Base-by-base conservation (phyloP, 2,888 invertebrate species). In the Leptinotarsa rubiginosa region DNA sequence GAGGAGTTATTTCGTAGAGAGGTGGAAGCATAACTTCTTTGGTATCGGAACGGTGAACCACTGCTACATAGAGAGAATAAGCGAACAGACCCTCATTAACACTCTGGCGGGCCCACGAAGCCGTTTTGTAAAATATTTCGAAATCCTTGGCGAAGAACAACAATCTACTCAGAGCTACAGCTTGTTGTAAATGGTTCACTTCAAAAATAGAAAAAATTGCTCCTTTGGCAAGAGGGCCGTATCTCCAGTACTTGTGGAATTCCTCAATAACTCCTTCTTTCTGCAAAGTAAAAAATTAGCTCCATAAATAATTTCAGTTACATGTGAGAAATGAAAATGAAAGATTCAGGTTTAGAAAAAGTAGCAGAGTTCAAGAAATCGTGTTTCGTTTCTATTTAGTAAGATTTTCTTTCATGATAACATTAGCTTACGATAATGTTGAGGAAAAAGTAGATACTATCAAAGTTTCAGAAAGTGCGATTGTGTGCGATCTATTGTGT, bases 1-100 rank as follows among this genome's bases (percentile, higher is more conserved):
- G 91, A 0, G 95, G 95, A 85, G 91, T 90, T 77, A 94, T 89
- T 87, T 95, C 94, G 83, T 93, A 93, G 70, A 92, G 88, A 65
- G 93, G 91, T 18, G 94, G 94, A 10, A 94, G 87, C 54, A 91
- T 88, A 4, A 62, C 31, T 62, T 31, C 62, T 31, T 31, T 62
- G 62, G 62, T 62, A 62, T 93, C 93, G 12, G 87, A 18, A 31
- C 31, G 31, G 31, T 31, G 31, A 31, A 31, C 31, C 16, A 93
- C 88, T 16, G 92, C 92, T 20, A 90, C 87, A 75, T 90, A 90
- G 71, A 93, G 86, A 7, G 92, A 91, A 80, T 93, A 92, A 54
- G 92, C 89, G 85, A 91, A 94, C 83, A 94, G 89, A 73, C 90
- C 91, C 85, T 93, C 93, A 85, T 94, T 95, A 74, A 93, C 87